Percentiles rank a stretch among this genome's conserved stretches.
Evolutionary conservation across 2,797 vertebrate species (phyloP).

Genomic region (Poecilia velifera): DNA sequence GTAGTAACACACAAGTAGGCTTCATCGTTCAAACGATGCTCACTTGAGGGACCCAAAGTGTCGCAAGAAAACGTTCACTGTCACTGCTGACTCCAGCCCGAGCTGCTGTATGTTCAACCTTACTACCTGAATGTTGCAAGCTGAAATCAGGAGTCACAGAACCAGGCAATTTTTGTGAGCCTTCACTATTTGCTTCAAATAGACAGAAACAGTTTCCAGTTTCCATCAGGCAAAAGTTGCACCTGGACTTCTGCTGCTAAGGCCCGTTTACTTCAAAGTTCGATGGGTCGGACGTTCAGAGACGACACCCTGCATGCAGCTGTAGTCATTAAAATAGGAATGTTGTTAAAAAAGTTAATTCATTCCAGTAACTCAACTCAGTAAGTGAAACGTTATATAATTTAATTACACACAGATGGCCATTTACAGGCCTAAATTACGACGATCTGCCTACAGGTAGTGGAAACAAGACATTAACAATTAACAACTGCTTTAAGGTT

Average conservation of each 20-base stretch:
- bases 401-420: neutral
- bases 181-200: neutral
- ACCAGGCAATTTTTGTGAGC: neutral
- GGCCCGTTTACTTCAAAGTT: neutral
- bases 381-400: neutral
- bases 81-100: neutral
- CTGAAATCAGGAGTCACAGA: neutral
- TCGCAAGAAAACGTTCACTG: neutral
- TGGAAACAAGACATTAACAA: neutral
- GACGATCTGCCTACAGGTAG: neutral
- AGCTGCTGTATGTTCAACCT: neutral
- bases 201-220: neutral
- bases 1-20: neutral
- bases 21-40: neutral
- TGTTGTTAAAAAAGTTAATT: neutral
- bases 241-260: neutral
- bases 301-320: neutral
- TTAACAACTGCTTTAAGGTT: neutral
- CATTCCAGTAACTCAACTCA: neutral
- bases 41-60: neutral
- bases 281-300: neutral
- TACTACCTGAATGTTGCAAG: neutral
- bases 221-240: neutral
- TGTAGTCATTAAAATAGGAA: neutral
- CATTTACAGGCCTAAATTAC: neutral